Percentiles rank a stretch among this genome's conserved stretches.
These are phyloP conservation scores for Andricus quercusramuli DNA, from an alignment of 2,888 invertebrate genomes.

Conservation along the genomic window DNA sequence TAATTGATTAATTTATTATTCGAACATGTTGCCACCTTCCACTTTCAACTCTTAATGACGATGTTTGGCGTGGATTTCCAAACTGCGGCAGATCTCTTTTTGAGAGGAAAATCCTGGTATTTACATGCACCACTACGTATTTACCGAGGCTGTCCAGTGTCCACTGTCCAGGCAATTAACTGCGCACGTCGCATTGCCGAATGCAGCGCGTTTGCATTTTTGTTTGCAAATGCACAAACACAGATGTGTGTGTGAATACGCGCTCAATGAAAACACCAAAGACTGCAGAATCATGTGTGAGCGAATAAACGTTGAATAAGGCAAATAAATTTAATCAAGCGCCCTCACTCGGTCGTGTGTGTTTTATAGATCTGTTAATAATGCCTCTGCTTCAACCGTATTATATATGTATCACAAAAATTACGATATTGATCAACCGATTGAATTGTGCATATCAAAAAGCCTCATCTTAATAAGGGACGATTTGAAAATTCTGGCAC, in stretches of 20 bases:
- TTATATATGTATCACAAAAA: not conserved
- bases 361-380: not conserved
- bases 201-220: constrained; percentile 62
- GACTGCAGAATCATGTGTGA: constrained; percentile 14
- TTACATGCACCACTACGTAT: constrained; percentile 66
- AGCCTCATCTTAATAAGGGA: not conserved
- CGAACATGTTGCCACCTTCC: constrained; percentile 45
- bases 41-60: constrained; percentile 60
- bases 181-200: constrained; percentile 54
- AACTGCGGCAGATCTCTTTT: constrained; percentile 53
- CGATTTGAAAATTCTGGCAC: no score
- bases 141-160: constrained; percentile 64
- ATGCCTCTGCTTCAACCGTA: not conserved
- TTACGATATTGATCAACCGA: not conserved
- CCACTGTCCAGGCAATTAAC: constrained; percentile 68
- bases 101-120: constrained; percentile 61
- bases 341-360: not conserved
- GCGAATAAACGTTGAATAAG: constrained; percentile 27
- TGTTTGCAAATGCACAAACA: constrained; percentile 62
- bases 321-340: constrained; percentile 14
- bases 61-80: constrained; percentile 50
- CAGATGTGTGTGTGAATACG: constrained; percentile 54
- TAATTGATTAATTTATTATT: no score
- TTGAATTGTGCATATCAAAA: not conserved
- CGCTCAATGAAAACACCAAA: not conserved